Conservation (phyloP, 2,113 vertebrate genomes). For the Ceyx cyanopectus region DNA sequence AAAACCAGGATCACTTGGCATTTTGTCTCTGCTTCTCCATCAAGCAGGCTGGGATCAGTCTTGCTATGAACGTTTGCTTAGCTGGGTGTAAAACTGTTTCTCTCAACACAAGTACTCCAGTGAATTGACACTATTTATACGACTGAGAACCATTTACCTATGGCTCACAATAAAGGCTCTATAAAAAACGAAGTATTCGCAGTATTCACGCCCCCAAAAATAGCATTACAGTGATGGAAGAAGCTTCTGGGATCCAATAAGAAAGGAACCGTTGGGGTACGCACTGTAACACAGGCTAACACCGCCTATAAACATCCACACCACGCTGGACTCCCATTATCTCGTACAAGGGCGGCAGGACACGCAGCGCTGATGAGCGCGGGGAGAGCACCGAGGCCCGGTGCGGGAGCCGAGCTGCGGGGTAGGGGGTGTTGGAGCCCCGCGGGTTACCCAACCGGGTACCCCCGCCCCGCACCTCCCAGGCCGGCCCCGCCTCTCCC, state of each 20-base stretch:
- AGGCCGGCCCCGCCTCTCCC: not conserved
- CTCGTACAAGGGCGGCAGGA: rapidly evolving
- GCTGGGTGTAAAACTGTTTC: not conserved
- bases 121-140: rapidly evolving
- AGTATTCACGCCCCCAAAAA: not conserved
- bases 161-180: not conserved
- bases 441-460: not conserved
- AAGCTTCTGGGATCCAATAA: not conserved
- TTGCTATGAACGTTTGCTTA: rapidly evolving
- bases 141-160: not conserved
- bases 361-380: not conserved
- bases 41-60: not conserved
- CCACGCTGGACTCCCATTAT: rapidly evolving
- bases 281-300: not conserved
- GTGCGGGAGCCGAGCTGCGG: no score
- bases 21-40: not conserved
- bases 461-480: not conserved
- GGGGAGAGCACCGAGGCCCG: no score
- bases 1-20: not conserved
- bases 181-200: rapidly evolving
- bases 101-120: no score
- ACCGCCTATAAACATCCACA: rapidly evolving
- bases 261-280: rapidly evolving
- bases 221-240: rapidly evolving
- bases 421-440: no score